Base-by-base conservation (phyloP, 2,797 vertebrate species). In the Sebastes glaucus region DNA sequence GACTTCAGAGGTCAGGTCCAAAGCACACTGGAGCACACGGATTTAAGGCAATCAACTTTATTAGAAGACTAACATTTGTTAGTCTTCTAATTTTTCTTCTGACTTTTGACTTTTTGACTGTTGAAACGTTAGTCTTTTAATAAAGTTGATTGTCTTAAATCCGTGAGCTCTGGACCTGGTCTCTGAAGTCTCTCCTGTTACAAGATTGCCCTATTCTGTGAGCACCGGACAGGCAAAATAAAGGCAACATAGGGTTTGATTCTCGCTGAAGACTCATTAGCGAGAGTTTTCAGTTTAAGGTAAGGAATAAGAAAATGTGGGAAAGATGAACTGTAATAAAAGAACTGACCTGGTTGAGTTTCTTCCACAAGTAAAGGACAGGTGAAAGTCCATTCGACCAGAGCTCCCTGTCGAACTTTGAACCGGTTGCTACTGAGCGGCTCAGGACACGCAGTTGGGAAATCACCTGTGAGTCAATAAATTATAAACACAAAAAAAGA, bases 361-460 rank as follows among this genome's bases (percentile, higher is more conserved):
- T 99, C 93, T 98, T 99, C 98, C 98, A 99, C 25, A 99, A 93
- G 86, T 96, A 97, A 80, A 99, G 98, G 67, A 99, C 87, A 55
- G 98, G 98, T 72, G 98, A 98, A 68, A 99, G 96, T 61, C 97
- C 97, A 81, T 94, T 96, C 6, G 97, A 97, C 98, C 98, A 99
- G 75, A 99, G 93, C 93, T 99, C 98, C 92, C 98, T 95, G 90
- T 99, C 97, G 73, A 99, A 99, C 94, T 98, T 99, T 85, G 96
- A 97, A 67, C 97, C 98, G 10, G 97, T 95, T 46, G 96, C 96
- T 57, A 97, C 95, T 1, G 96, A 96, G 74, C 97, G 96, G 87
- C 97, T 97, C 81, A 99, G 92, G 77, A 98, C 95, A 76, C 97
- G 96, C 84, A 99, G 96, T 80, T 99, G 97, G 66, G 97, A 98